Conservation (phyloP, 1,140 invertebrate genomes). For the Scylla paramamosain region DNA sequence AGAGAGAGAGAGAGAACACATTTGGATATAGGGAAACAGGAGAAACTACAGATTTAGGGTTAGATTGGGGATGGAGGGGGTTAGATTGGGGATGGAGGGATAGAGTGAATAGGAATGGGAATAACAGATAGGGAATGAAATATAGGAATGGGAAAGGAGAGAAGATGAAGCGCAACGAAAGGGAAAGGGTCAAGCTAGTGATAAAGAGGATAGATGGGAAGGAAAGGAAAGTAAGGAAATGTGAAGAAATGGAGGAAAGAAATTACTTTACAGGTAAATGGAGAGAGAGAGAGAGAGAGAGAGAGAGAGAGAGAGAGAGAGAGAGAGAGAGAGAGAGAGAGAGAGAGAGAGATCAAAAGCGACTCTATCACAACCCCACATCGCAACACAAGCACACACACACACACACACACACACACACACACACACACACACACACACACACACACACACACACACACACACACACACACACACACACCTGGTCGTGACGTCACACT, state of each 20-base stretch:
- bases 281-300: constrained; percentile 26
- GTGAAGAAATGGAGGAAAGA: not conserved
- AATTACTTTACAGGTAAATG: not conserved
- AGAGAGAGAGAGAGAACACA: not conserved
- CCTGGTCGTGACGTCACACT: no score
- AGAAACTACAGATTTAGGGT: no score
- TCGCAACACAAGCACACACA: constrained; percentile 22
- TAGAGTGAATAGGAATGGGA: no score
- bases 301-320: not conserved
- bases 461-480: constrained; percentile 18
- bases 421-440: not conserved
- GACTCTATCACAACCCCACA: not conserved
- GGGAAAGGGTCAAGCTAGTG: no score
- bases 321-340: no score
- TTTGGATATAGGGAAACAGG: no score
- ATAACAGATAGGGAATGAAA: no score
- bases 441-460: constrained; percentile 36
- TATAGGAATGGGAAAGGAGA: no score
- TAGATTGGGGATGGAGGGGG: no score
- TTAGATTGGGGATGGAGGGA: no score
- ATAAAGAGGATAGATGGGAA: not conserved
- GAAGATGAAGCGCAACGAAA: no score
- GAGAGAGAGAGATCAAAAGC: no score
- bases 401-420: not conserved
- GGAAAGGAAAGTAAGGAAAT: not conserved